A percentile compares a stretch with the other conserved stretches of the same genome.
These are phyloP conservation scores for Pseudopipra pipra DNA, from an alignment of 2,113 vertebrate genomes.

Conservation along the genomic window DNA sequence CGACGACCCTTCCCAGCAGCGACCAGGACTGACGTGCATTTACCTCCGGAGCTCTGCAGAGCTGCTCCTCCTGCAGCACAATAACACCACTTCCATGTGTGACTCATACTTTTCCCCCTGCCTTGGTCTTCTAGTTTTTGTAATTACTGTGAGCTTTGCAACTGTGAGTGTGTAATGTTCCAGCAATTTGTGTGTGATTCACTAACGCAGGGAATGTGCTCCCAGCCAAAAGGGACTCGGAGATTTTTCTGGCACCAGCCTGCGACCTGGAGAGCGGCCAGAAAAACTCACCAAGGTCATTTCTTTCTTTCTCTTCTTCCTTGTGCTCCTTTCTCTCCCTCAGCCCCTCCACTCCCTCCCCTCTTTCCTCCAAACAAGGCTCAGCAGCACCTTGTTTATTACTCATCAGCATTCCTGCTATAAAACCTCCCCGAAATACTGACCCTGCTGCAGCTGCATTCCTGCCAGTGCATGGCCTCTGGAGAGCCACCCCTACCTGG, in stretches of 20 bases:
- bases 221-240: constrained; percentile 49
- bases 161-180: constrained; percentile 54
- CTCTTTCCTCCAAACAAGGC: not conserved
- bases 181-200: constrained; percentile 56
- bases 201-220: constrained; percentile 18
- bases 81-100: not conserved
- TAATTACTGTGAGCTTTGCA: constrained; percentile 57
- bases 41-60: not conserved
- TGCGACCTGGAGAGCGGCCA: constrained; percentile 51
- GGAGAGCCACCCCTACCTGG: accelerated
- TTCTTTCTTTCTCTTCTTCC: not conserved
- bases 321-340: not conserved
- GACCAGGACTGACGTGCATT: not conserved
- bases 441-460: not conserved
- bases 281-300: constrained; percentile 58
- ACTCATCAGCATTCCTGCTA: not conserved
- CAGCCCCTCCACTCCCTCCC: not conserved
- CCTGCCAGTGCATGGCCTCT: not conserved
- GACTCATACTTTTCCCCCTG: constrained; percentile 31
- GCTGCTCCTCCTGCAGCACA: not conserved
- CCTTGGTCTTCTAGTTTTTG: constrained; percentile 47
- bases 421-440: not conserved
- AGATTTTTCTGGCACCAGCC: constrained; percentile 47
- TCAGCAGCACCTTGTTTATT: constrained; percentile 40
- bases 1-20: accelerated